phyloP scores from a whole-genome alignment of 2,113 vertebrate species.

The Martes martes region DNA sequence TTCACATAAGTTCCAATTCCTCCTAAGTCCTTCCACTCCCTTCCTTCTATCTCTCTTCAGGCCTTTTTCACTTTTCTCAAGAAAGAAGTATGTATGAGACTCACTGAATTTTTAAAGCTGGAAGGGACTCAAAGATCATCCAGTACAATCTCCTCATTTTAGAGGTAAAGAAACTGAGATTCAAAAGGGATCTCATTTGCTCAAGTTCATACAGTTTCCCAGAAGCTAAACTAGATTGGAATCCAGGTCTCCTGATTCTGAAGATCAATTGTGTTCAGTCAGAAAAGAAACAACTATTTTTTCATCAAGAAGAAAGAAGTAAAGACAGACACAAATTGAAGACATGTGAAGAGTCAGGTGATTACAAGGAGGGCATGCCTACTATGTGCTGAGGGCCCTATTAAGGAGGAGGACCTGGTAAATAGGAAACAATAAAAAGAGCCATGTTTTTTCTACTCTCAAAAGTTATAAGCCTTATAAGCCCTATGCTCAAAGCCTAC shows the following conservation, averaged over 20 bases:
- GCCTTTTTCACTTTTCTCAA: constrained; percentile 22
- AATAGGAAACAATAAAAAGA: constrained; percentile 13
- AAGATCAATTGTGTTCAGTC: not conserved
- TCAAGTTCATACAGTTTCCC: constrained; percentile 24
- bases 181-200: constrained; percentile 20
- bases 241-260: not conserved
- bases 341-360: not conserved
- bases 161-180: constrained; percentile 34
- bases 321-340: constrained; percentile 47
- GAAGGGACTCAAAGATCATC: not conserved
- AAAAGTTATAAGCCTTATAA: not conserved
- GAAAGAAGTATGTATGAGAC: constrained; percentile 8
- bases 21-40: not conserved
- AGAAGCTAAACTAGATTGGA: not conserved
- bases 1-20: not conserved
- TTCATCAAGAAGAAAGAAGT: constrained; percentile 26
- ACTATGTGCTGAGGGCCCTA: not conserved
- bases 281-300: not conserved
- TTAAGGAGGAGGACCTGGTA: not conserved
- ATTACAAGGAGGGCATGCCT: not conserved
- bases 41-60: not conserved
- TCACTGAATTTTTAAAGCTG: not conserved
- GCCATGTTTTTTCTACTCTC: not conserved
- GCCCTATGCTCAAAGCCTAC: not conserved
- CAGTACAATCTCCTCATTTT: constrained; percentile 29